phyloP scores from a whole-genome alignment of 2,113 vertebrate genomes.

The Nerophis lumbriciformis region DNA sequence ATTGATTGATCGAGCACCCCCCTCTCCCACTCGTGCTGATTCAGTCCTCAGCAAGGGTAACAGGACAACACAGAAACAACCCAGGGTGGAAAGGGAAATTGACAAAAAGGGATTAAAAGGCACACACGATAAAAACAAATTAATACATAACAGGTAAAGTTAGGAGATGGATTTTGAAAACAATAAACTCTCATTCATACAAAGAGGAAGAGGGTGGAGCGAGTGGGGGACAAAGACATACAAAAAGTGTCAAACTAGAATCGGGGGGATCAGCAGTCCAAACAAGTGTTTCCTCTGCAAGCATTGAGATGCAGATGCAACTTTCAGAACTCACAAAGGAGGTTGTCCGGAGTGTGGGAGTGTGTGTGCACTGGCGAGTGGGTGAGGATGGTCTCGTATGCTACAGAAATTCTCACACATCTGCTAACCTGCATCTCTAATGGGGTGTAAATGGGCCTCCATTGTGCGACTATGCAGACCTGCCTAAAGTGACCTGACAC shows the following conservation, averaged over 20 bases:
- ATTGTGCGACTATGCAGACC: slow-evolving; percentile 31
- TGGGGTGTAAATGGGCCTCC: slow-evolving; percentile 50
- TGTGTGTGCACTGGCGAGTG: slow-evolving; percentile 25
- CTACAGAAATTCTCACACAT: slow-evolving; percentile 54
- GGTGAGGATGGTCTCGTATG: slow-evolving; percentile 27
- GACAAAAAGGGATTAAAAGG: slow-evolving; percentile 11
- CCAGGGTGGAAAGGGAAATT: slow-evolving; percentile 11
- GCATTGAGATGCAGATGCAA: slow-evolving; percentile 69
- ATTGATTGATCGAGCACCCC: slow-evolving; percentile 38
- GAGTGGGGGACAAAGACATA: slow-evolving; percentile 42
- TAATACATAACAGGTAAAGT: neutral
- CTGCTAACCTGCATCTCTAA: slow-evolving; percentile 57
- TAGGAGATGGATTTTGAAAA: neutral
- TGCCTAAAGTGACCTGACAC: slow-evolving; percentile 34
- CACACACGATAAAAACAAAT: slow-evolving; percentile 14
- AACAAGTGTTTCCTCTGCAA: slow-evolving; percentile 57
- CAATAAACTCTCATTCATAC: neutral
- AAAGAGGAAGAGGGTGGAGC: slow-evolving; percentile 19
- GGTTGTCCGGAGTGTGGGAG: slow-evolving; percentile 39
- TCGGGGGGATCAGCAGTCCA: slow-evolving; percentile 49
- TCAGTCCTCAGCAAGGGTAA: slow-evolving; percentile 45
- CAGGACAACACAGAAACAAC: slow-evolving; percentile 11
- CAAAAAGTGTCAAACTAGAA: slow-evolving; percentile 40
- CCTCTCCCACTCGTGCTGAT: slow-evolving; percentile 49
- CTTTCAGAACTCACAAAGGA: slow-evolving; percentile 53